Percentiles rank a stretch among this genome's conserved stretches.
Conservation (phyloP, 2,888 invertebrate genomes). For the Entomobrya proxima region DNA sequence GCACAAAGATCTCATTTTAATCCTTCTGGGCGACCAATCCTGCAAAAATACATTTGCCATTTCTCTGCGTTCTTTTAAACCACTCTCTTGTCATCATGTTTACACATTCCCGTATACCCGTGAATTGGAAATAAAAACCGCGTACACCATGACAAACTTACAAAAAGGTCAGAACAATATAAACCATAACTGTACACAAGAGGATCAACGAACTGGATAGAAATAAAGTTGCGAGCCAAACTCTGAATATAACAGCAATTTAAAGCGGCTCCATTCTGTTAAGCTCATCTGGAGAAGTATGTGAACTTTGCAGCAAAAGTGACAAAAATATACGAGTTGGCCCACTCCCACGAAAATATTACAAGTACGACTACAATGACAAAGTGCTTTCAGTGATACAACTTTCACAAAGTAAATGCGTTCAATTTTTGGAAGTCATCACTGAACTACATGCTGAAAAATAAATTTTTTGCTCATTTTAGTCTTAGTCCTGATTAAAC, state of each 20-base stretch:
- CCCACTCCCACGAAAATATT: neutral
- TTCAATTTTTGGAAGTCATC: conserved; percentile 6
- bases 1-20: neutral
- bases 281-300: conserved; percentile 22
- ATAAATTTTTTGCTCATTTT: neutral
- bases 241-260: conserved; percentile 50
- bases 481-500: neutral
- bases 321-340: neutral
- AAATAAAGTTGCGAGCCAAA: conserved; percentile 52
- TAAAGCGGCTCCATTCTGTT: conserved; percentile 34
- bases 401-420: neutral
- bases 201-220: conserved; percentile 58
- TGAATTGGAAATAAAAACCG: conserved; percentile 12
- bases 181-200: conserved; percentile 57
- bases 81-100: conserved; percentile 33
- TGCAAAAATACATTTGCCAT: neutral
- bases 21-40: neutral
- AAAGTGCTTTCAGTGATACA: neutral
- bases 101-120: conserved; percentile 37
- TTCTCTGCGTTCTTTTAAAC: neutral
- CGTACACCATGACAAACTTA: conserved; percentile 14
- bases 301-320: neutral
- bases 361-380: neutral
- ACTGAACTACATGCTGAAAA: neutral
- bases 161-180: conserved; percentile 42